Base-by-base conservation (phyloP, 2,888 invertebrate genomes). In the Cataglyphis rosenhaueri region DNA sequence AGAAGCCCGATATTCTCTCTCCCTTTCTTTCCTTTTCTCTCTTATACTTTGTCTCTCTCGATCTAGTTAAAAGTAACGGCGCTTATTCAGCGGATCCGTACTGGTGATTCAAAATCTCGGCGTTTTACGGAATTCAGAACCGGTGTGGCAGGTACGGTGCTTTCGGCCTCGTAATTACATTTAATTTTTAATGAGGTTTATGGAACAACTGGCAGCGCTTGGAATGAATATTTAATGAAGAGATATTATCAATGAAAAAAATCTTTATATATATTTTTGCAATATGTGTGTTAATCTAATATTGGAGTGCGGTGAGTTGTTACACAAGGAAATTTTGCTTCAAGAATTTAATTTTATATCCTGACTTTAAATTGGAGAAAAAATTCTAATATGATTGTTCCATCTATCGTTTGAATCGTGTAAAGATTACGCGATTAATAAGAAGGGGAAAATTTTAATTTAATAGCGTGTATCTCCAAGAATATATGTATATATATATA, bases 21-120 rank as follows among this genome's bases (percentile, higher is more conserved):
- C n/a, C n/a, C 21, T 21, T 9, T 64, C 65, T 25, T 25, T 41
- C 38, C 5, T 4, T 35, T 12, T 44, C 41, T 65, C 64, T 41
- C 38, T 21, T n/a, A 52, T n/a, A 38, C 12, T 18, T 29, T n/a
- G 48, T 52, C 35, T 70, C 62, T 76, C 70, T 76, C 41, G 83
- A 71, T 86, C 88, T 89, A 92, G 91, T 92, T 92, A 91, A 92
- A 92, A 92, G 91, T 91, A 92, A 92, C 89, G 91, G 86, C 86
- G 62, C 74, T 90, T 85, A 88, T 87, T 84, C 87, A 86, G 73
- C 65, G 83, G 84, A 68, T 59, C 65, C 75, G 65, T 76, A 68
- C 78, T 25, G 78, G 83, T 74, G 87, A 88, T 89, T 79, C 87
- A 85, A 90, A 88, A 86, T 86, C 90, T 83, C 65, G 79, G 18